Evolutionary conservation across 2,888 invertebrate species (phyloP), one percentile per base, ranked within the genome.

Genomic region (Hyles lineata): DNA sequence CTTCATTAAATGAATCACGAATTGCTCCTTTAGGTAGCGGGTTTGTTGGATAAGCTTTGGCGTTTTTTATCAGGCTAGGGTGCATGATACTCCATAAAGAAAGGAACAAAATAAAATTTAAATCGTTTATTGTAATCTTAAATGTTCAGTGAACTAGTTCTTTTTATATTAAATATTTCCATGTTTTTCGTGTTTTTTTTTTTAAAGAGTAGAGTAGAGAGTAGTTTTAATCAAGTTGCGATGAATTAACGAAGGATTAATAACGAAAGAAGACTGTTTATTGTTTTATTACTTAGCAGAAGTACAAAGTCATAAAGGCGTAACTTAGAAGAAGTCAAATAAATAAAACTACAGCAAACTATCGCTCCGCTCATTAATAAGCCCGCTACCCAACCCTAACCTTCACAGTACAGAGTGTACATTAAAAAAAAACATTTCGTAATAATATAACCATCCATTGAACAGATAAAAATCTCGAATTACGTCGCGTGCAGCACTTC

Each of bases 371-470:
- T 63, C 15, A n/a, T 2, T 50, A 52, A 29, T 52, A 63, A 61
- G 71, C 70, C 58, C n/a, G 6, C 6, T 74, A 76, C 72, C 75
- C 76, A 71, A 73, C 74, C 69, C 77, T 78, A 87, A 88, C 83
- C 87, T 87, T 86, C 83, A 82, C 74, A 79, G 77, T 84, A 84
- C 84, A n/a, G 58, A 32, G 23, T 82, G 85, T 86, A 85, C 85
- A 88, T 88, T 90, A 89, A 86, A 43, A 84, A 86, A 29, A 89
- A 85, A 85, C 83, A 87, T 89, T 91, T 87, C 88, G 88, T 89
- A 89, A 90, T 89, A 85, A 88, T 89, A 91, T 89, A 91, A 90
- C 91, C 90, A 92, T 90, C 91, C 90, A 92, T 92, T 92, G 93
- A 88, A 86, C 89, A 91, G 93, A 93, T 93, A 91, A 88, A 82